A percentile compares a stretch with the other conserved stretches of the same genome.
Evolutionary conservation across 2,797 vertebrate genomes (phyloP).

Genomic region (Falco biarmicus): DNA sequence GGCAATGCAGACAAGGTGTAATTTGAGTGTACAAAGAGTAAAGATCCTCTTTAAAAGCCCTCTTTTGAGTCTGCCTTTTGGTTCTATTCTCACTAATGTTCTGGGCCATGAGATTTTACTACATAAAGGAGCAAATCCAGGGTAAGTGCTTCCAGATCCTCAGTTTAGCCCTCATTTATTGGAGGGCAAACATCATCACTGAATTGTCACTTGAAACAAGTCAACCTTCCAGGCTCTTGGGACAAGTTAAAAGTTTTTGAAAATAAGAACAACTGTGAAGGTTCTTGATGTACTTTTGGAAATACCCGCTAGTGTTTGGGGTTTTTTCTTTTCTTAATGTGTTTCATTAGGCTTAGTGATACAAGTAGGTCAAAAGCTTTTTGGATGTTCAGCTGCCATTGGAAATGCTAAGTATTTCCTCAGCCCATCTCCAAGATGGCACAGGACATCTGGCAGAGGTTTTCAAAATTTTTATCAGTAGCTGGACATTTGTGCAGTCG

Average conservation of each 20-base stretch:
- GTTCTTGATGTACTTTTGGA: background rate
- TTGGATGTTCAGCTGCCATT: background rate
- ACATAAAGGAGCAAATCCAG: background rate
- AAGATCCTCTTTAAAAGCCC: slow-evolving; percentile 7
- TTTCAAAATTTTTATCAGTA: background rate
- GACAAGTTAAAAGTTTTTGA: background rate
- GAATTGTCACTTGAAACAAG: background rate
- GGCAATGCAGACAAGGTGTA: background rate
- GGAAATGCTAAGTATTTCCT: background rate
- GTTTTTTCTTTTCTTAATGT: background rate
- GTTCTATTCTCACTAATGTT: slow-evolving; percentile 3
- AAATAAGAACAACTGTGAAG: background rate
- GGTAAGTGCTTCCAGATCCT: slow-evolving; percentile 9
- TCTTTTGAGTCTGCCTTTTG: background rate
- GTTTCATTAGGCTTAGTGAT: background rate
- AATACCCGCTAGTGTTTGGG: background rate
- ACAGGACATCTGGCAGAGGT: background rate
- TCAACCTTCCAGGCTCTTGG: background rate
- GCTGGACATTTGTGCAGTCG: background rate
- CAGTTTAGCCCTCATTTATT: background rate
- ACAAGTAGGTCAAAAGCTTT: background rate
- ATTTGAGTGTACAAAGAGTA: background rate
- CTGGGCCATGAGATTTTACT: background rate
- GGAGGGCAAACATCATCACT: background rate
- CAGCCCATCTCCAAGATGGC: background rate